phyloP scores from a whole-genome alignment of 2,888 invertebrate genomes.

The Tigriopus californicus region DNA sequence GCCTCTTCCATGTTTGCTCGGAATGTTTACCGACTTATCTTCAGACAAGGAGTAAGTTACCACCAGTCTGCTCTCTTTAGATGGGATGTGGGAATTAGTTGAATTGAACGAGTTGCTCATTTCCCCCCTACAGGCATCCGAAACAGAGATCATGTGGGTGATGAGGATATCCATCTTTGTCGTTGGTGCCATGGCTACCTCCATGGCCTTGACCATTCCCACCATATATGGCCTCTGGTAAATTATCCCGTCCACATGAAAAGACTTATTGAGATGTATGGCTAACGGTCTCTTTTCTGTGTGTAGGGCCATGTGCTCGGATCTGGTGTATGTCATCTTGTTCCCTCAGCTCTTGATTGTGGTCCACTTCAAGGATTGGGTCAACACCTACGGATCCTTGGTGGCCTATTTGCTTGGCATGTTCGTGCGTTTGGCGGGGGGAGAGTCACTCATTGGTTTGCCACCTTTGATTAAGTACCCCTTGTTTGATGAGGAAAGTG shows the following conservation, averaged over 20 bases:
- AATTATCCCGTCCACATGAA: slow-evolving; percentile 22
- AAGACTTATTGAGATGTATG: background rate
- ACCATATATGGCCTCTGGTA: slow-evolving; percentile 94
- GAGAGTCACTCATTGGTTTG: slow-evolving; percentile 64
- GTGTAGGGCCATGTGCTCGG: slow-evolving; percentile 88
- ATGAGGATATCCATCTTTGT: slow-evolving; percentile 81
- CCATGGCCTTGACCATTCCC: slow-evolving; percentile 91
- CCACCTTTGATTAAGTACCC: slow-evolving; percentile 71
- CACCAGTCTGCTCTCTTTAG: slow-evolving; percentile 23
- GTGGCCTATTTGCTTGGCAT: slow-evolving; percentile 68
- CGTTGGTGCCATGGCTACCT: slow-evolving; percentile 73
- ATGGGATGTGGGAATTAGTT: background rate
- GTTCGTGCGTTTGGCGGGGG: slow-evolving; percentile 43
- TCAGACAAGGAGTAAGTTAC: slow-evolving; percentile 59
- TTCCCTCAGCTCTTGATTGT: slow-evolving; percentile 96
- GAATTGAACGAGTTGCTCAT: background rate
- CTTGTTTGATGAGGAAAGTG: background rate
- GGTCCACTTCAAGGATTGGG: slow-evolving; percentile 77
- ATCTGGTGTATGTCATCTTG: slow-evolving; percentile 92
- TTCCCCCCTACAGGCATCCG: slow-evolving; percentile 49
- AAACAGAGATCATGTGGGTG: slow-evolving; percentile 66
- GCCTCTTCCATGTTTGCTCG: slow-evolving; percentile 98
- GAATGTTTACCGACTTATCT: slow-evolving; percentile 92
- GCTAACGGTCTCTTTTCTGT: background rate
- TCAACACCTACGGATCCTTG: slow-evolving; percentile 93